Conservation (phyloP, 1,140 invertebrate genomes). For the Dreissena polymorpha region DNA sequence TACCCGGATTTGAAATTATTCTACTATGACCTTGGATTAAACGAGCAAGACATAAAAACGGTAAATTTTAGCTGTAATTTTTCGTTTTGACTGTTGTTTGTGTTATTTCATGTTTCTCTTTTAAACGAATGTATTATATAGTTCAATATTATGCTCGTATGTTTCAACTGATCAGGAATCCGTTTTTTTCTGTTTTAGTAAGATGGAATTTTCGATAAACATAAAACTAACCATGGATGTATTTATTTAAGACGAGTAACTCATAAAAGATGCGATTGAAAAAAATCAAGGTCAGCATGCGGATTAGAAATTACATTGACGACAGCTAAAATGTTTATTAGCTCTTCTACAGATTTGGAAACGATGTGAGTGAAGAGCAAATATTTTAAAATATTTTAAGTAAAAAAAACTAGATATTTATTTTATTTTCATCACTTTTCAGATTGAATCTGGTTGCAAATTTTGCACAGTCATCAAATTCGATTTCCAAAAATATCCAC, state of each 20-base stretch:
- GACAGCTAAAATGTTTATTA: not conserved
- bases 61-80: conserved; percentile 11
- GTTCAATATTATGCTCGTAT: too few species aligned
- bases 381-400: not conserved
- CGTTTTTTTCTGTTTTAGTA: too few species aligned
- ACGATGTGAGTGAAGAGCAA: not conserved
- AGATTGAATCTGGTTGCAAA: conserved; percentile 29
- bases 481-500: conserved; percentile 39
- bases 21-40: conserved; percentile 10
- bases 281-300: too few species aligned
- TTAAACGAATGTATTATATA: not conserved
- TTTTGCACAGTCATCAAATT: conserved; percentile 37
- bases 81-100: not conserved
- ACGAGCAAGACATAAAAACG: not conserved
- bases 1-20: conserved; percentile 4
- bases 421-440: conserved; percentile 15
- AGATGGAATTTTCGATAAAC: too few species aligned
- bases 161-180: not conserved
- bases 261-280: too few species aligned
- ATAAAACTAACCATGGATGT: not conserved
- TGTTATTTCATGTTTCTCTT: not conserved
- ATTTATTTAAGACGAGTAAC: too few species aligned
- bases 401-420: not conserved
- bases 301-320: too few species aligned
- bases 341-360: not conserved